Conservation (phyloP, 1,140 invertebrate species). For the Dreissena polymorpha region DNA sequence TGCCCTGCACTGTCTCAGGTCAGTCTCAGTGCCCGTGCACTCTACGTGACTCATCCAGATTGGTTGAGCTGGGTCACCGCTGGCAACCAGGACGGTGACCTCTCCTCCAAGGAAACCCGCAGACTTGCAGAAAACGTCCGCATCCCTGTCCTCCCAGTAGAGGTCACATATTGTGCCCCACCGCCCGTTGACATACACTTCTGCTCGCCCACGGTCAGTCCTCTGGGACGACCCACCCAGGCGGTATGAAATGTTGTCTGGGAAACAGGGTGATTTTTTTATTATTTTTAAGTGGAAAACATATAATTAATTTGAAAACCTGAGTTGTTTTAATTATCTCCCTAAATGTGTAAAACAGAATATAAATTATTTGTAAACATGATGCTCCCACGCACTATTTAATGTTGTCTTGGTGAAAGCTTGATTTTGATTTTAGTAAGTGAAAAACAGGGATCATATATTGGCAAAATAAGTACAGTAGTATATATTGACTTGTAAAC, state of each 20-base stretch:
- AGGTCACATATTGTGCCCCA: slow-evolving; percentile 66
- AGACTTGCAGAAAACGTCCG: slow-evolving; percentile 69
- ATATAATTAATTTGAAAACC: too few species aligned
- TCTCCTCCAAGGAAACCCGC: slow-evolving; percentile 58
- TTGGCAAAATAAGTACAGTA: too few species aligned
- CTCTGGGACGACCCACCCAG: slow-evolving; percentile 58
- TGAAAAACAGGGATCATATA: too few species aligned
- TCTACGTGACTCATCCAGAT: slow-evolving; percentile 67
- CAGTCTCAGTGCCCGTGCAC: slow-evolving; percentile 64
- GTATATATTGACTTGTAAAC: too few species aligned
- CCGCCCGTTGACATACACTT: slow-evolving; percentile 82
- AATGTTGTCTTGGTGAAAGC: too few species aligned
- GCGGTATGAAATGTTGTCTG: slow-evolving; percentile 65
- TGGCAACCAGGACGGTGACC: slow-evolving; percentile 38
- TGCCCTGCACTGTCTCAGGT: slow-evolving; percentile 63
- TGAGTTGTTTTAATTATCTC: too few species aligned
- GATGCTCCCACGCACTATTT: too few species aligned
- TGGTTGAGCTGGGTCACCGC: slow-evolving; percentile 19
- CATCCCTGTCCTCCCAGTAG: slow-evolving; percentile 67
- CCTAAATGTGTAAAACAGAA: too few species aligned
- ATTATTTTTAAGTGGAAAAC: too few species aligned
- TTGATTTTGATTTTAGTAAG: too few species aligned
- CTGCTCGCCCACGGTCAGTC: slow-evolving; percentile 84
- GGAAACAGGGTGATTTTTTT: too few species aligned
- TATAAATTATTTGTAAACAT: too few species aligned